phyloP scores from a whole-genome alignment of 1,140 invertebrate species.

The Heliothis virescens region DNA sequence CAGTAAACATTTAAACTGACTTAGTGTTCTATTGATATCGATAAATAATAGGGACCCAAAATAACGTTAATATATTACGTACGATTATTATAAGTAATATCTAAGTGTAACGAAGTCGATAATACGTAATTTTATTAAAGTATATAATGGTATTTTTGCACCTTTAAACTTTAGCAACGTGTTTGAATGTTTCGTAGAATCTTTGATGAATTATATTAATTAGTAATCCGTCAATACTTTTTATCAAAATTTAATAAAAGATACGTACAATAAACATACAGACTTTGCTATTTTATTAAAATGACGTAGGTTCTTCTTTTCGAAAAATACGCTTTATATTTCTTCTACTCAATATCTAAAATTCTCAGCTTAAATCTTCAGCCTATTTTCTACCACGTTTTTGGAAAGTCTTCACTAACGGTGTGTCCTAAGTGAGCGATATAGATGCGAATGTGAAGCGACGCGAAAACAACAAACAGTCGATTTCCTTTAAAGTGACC shows the following conservation, averaged over 20 bases:
- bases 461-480: no score
- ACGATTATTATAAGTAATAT: conserved; percentile 25
- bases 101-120: conserved; percentile 22
- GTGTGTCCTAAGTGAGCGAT: no score
- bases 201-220: conserved; percentile 11
- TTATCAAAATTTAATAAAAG: neutral
- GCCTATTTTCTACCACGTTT: no score
- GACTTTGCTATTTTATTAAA: no score
- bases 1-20: conserved; percentile 7
- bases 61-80: conserved; percentile 25
- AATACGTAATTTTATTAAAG: conserved; percentile 36
- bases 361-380: no score
- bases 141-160: conserved; percentile 34
- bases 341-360: no score
- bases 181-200: conserved; percentile 8
- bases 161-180: conserved; percentile 11
- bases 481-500: no score
- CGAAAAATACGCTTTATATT: no score
- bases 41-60: conserved; percentile 34
- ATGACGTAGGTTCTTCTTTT: no score
- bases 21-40: conserved; percentile 20
- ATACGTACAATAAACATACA: no score
- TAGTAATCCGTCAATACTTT: neutral
- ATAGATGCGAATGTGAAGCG: no score
- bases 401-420: no score